Percentiles rank a stretch among this genome's conserved stretches.
These are phyloP conservation scores for Alca torda DNA, from an alignment of 2,797 vertebrate species.

Conservation along the genomic window DNA sequence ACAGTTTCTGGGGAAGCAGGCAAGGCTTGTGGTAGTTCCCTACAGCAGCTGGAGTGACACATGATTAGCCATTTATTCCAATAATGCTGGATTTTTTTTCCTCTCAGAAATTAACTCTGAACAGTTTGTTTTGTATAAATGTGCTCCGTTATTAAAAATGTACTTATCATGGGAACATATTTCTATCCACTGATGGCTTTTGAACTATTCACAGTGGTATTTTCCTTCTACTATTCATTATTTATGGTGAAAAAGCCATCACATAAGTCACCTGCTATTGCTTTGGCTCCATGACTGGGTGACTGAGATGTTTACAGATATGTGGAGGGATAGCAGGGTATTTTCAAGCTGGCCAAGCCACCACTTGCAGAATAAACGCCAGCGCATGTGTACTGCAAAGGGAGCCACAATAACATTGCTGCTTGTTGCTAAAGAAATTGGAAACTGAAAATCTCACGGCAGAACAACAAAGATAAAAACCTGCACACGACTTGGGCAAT, in stretches of 20 bases:
- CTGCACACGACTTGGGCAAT: background rate
- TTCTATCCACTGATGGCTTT: background rate
- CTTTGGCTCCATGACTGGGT: background rate
- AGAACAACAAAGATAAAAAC: background rate
- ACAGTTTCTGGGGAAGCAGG: background rate
- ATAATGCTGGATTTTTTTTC: background rate
- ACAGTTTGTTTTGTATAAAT: background rate
- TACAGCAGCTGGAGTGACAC: background rate
- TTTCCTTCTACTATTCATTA: background rate
- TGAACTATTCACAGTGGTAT: background rate
- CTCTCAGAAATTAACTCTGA: background rate
- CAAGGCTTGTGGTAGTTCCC: background rate
- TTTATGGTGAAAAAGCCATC: background rate
- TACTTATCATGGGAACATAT: background rate
- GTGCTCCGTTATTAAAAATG: background rate
- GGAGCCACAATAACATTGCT: background rate
- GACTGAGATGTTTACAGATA: background rate
- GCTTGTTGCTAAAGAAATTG: background rate
- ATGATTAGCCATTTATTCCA: background rate
- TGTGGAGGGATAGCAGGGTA: background rate
- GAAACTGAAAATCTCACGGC: background rate
- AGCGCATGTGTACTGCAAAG: background rate
- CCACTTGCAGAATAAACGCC: background rate
- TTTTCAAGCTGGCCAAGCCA: background rate
- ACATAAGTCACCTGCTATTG: background rate